These are phyloP conservation scores for Uromys caudimaculatus DNA, from an alignment of 2,797 vertebrate species.

Conservation along the genomic window DNA sequence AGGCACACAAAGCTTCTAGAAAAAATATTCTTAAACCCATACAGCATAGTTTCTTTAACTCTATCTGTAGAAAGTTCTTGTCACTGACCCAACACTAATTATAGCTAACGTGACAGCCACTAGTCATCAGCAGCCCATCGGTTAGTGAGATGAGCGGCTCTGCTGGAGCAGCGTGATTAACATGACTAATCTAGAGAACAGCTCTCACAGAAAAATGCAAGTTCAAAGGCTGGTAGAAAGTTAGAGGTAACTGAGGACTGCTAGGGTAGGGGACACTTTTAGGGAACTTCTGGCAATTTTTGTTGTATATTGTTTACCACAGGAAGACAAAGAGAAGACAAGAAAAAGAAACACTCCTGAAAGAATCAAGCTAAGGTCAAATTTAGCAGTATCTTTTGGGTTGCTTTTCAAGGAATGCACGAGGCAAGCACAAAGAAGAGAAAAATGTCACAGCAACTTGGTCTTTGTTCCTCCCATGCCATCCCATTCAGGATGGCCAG, in stretches of 20 bases:
- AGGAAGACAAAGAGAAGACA: not conserved
- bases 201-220: constrained; percentile 72
- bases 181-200: constrained; percentile 68
- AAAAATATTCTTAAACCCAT: constrained; percentile 65
- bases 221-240: constrained; percentile 20
- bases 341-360: not conserved
- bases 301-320: not conserved
- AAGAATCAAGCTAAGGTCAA: constrained; percentile 57
- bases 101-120: constrained; percentile 79
- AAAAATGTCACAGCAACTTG: constrained; percentile 69
- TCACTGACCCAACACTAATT: constrained; percentile 83
- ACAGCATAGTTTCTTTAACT: constrained; percentile 77
- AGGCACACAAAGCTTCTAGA: constrained; percentile 69
- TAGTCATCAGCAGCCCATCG: constrained; percentile 79
- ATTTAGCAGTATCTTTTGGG: constrained; percentile 27
- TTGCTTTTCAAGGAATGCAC: constrained; percentile 68
- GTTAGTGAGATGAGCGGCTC: constrained; percentile 72
- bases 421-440: constrained; percentile 32
- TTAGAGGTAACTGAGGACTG: constrained; percentile 51
- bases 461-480: constrained; percentile 75
- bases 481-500: constrained; percentile 62
- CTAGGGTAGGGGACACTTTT: not conserved
- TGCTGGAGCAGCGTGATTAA: constrained; percentile 76
- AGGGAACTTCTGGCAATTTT: constrained; percentile 34
- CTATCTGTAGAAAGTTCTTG: constrained; percentile 81